Base-by-base conservation (phyloP, 2,113 vertebrate species). In the Silurus glanis region DNA sequence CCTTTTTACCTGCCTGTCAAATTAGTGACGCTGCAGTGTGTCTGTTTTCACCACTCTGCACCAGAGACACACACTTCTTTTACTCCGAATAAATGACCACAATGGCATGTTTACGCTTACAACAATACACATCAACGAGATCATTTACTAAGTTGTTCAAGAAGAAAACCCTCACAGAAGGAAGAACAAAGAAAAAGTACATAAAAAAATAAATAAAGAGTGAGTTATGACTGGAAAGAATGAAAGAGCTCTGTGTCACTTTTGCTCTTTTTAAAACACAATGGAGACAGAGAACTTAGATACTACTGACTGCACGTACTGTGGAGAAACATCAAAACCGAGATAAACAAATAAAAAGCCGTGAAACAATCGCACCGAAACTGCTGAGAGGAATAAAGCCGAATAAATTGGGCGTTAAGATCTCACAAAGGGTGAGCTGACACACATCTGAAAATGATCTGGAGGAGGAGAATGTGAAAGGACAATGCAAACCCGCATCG, bases 331-430 rank as follows among this genome's bases (percentile, higher is more conserved):
- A 94, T 37, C 23, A 87, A 91, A 89, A 84, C 84, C 66, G 79
- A 89, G 85, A 86, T 62, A 89, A 59, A 82, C 89, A 92, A 92
- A 92, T 93, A 90, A 87, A 89, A 91, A 93, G 91, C 92, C 92
- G 91, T 92, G 90, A 89, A 84, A 90, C 90, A 89, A 90, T 90
- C 91, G 91, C 90, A 87, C 85, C 83, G 87, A 91, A 92, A 90
- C 86, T 86, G 91, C 89, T 83, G 92, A 90, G 91, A 91, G 89
- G 91, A 94, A 91, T 88, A 88, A 91, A 93, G 93, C 92, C 89
- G 92, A 93, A 94, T 93, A 94, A 94, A 94, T 91, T 93, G 93
- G 91, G 90, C 87, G 89, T 90, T 92, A 83, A 37, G 37, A 89
- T 90, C 87, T 88, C 87, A 85, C 90, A 93, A 87, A 86, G 87